Percentiles rank a stretch among this genome's conserved stretches.
These are phyloP conservation scores for Antheraea pernyi DNA, from an alignment of 1,140 invertebrate genomes.

Conservation along the genomic window DNA sequence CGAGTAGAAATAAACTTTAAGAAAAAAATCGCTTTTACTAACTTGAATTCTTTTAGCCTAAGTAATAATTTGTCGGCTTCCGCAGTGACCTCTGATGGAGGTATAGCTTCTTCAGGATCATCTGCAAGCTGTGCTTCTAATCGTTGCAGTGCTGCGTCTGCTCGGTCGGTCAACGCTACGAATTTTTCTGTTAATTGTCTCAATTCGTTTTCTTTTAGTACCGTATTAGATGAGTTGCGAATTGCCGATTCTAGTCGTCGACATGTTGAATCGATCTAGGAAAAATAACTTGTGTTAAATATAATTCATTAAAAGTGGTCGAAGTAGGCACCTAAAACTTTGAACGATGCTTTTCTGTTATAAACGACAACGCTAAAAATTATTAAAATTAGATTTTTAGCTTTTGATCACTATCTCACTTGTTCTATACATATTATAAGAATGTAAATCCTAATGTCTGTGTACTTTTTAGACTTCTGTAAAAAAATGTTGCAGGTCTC, in stretches of 20 bases:
- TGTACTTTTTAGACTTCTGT: too few species aligned
- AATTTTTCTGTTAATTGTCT: constrained; percentile 71
- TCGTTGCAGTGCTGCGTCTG: constrained; percentile 59
- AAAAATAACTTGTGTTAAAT: background rate
- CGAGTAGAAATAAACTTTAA: background rate
- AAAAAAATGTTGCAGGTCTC: too few species aligned
- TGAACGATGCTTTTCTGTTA: too few species aligned
- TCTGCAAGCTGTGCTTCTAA: constrained; percentile 48
- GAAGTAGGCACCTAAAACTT: too few species aligned
- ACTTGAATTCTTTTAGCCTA: constrained; percentile 64
- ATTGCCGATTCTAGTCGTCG: constrained; percentile 57
- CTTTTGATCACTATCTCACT: too few species aligned
- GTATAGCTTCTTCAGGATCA: constrained; percentile 36
- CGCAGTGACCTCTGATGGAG: constrained; percentile 48
- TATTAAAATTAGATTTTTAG: too few species aligned
- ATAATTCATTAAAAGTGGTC: too few species aligned
- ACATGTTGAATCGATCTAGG: constrained; percentile 54
- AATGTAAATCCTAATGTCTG: too few species aligned
- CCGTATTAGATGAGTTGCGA: constrained; percentile 49
- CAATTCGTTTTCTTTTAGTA: constrained; percentile 60
- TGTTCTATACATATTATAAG: too few species aligned
- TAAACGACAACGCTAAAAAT: too few species aligned
- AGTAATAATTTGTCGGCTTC: constrained; percentile 54
- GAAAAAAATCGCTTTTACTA: constrained; percentile 16
- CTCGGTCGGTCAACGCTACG: constrained; percentile 63